These are phyloP conservation scores for Andrena hattorfiana DNA, from an alignment of 2,888 invertebrate genomes.

Conservation along the genomic window DNA sequence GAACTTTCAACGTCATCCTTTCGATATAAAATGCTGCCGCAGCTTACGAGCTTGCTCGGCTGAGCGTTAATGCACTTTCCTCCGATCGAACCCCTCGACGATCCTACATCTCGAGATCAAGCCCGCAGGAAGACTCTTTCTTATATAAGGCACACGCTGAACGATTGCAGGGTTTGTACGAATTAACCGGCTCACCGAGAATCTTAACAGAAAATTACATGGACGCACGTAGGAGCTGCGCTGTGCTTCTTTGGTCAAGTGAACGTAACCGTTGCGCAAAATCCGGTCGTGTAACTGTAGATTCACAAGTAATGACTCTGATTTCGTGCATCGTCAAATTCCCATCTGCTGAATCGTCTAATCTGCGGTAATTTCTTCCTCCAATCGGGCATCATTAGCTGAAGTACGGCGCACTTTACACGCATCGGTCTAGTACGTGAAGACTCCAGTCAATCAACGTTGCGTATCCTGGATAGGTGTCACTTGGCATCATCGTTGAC, in stretches of 20 bases:
- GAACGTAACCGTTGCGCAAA: constrained; percentile 57
- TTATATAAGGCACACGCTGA: background rate
- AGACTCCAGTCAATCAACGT: background rate
- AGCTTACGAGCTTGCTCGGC: background rate
- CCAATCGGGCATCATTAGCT: background rate
- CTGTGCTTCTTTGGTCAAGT: constrained; percentile 40
- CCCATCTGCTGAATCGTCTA: too few relatives aligned
- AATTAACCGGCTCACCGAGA: constrained; percentile 10
- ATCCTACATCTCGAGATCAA: background rate
- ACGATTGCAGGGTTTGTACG: constrained; percentile 18
- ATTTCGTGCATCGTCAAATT: constrained; percentile 6
- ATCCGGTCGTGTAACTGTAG: constrained; percentile 34
- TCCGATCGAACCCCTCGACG: background rate
- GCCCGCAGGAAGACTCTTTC: background rate
- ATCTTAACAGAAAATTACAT: constrained; percentile 40
- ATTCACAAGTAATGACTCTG: background rate
- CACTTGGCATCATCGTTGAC: background rate
- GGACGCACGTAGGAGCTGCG: constrained; percentile 5
- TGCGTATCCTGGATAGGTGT: background rate
- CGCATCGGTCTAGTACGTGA: background rate
- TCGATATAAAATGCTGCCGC: background rate
- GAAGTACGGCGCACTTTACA: background rate
- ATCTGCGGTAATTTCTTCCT: too few relatives aligned
- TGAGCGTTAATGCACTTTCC: background rate
- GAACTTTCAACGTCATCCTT: background rate